Conservation (phyloP, 2,113 vertebrate species). For the Corythornis cristatus region DNA sequence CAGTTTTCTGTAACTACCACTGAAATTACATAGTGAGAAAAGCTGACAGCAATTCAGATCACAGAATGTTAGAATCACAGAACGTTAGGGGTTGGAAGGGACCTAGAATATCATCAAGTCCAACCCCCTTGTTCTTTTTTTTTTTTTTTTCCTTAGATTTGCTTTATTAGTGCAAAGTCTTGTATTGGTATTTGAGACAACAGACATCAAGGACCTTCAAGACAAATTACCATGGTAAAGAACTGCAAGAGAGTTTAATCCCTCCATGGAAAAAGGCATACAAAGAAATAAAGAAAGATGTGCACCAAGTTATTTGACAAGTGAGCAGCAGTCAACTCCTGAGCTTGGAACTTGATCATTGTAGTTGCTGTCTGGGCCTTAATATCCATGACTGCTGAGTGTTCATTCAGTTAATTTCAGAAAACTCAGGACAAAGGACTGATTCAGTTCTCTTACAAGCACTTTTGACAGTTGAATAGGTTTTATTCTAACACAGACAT, state of each 20-base stretch:
- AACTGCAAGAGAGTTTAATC: neutral
- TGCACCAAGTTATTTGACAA: neutral
- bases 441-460: neutral
- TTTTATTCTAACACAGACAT: neutral
- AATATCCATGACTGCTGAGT: neutral
- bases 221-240: neutral
- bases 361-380: neutral
- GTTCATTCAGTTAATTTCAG: neutral
- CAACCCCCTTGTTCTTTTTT: too few species aligned
- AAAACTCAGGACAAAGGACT: constrained; percentile 27
- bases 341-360: neutral
- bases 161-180: neutral
- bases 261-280: neutral
- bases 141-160: neutral
- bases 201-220: neutral
- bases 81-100: too few species aligned
- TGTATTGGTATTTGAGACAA: neutral
- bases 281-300: neutral
- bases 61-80: too few species aligned
- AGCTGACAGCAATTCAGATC: neutral
- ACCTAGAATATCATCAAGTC: too few species aligned
- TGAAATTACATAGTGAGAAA: neutral
- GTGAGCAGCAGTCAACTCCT: neutral
- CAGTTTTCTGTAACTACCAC: neutral
- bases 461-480: neutral